These are phyloP conservation scores for Fopius arisanus DNA, from an alignment of 1,140 invertebrate species.

Conservation along the genomic window DNA sequence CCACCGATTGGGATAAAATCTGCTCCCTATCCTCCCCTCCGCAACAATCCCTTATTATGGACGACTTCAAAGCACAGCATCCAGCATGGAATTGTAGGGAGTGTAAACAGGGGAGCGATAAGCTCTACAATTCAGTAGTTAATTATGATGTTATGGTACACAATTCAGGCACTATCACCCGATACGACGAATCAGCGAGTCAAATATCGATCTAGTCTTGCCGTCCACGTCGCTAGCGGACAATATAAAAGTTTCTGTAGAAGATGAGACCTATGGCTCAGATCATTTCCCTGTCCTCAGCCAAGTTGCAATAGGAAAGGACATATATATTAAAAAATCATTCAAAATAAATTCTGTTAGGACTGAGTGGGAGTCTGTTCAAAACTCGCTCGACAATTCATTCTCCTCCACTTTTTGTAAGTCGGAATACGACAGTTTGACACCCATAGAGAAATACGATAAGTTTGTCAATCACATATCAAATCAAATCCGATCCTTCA, in stretches of 20 bases:
- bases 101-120: not conserved
- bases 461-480: not conserved
- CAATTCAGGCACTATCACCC: not conserved
- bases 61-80: not conserved
- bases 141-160: not conserved
- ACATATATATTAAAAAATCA: not conserved
- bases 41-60: not conserved
- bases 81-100: not conserved
- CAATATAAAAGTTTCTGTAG: not conserved
- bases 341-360: not conserved
- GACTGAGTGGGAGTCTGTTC: not conserved
- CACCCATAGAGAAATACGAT: not conserved
- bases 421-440: not conserved
- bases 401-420: not conserved
- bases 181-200: not conserved
- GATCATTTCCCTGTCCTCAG: not conserved
- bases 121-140: not conserved
- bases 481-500: not conserved
- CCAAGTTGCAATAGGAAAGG: not conserved
- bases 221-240: not conserved
- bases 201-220: not conserved
- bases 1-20: not conserved
- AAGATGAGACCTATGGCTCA: not conserved
- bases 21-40: not conserved
- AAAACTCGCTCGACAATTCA: not conserved